Conservation (phyloP, 2,797 vertebrate genomes). For the Sebastes cheni region DNA sequence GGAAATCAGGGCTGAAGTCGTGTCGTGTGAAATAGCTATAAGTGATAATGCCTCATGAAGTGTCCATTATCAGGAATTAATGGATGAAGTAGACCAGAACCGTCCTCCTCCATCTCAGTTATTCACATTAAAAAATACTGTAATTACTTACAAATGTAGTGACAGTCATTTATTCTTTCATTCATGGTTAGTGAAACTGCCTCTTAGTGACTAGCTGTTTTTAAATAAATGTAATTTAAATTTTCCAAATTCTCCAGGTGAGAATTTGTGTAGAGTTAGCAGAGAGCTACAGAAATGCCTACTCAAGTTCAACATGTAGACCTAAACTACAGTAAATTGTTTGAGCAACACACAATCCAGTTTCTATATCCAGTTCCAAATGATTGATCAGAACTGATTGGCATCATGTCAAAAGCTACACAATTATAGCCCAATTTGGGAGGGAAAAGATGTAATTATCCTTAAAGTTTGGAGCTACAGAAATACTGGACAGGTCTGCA, state of each 20-base stretch:
- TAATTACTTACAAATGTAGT: background rate
- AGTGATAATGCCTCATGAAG: accelerated
- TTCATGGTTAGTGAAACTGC: background rate
- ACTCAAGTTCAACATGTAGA: background rate
- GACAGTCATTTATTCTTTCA: background rate
- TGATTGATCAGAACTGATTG: background rate
- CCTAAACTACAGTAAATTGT: background rate
- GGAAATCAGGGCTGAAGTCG: accelerated
- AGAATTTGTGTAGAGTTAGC: background rate
- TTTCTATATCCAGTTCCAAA: background rate
- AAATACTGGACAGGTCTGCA: background rate
- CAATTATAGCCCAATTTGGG: background rate
- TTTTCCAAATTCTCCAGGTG: background rate
- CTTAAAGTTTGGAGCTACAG: background rate
- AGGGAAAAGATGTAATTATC: background rate
- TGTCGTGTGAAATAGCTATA: too few species aligned
- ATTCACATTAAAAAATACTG: too few species aligned
- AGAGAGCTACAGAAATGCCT: too few species aligned
- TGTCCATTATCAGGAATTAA: too few species aligned
- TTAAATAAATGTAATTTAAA: background rate
- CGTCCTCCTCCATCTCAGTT: too few species aligned
- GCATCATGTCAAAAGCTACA: background rate
- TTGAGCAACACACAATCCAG: background rate
- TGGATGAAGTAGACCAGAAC: too few species aligned
- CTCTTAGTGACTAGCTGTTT: background rate